These are phyloP conservation scores for Sebastes itinus DNA, from an alignment of 2,797 vertebrate genomes.

Conservation along the genomic window DNA sequence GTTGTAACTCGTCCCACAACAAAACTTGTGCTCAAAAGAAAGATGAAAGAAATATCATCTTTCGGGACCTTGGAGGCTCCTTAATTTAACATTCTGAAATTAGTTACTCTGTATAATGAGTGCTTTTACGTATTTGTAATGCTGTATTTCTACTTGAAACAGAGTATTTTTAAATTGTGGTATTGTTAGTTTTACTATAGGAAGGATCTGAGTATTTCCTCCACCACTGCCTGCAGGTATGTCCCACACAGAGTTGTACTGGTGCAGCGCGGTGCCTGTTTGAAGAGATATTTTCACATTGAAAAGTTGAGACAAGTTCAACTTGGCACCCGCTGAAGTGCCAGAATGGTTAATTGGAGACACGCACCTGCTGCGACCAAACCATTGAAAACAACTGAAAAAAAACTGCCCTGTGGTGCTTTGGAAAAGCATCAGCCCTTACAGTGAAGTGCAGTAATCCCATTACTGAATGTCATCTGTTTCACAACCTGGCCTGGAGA, in stretches of 20 bases:
- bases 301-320: neutral
- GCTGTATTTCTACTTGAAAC: neutral
- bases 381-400: neutral
- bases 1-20: no score
- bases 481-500: neutral
- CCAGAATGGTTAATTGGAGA: constrained; percentile 4
- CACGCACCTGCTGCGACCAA: neutral
- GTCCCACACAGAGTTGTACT: neutral
- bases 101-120: neutral
- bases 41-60: neutral
- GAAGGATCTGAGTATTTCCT: neutral
- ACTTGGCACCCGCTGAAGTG: neutral
- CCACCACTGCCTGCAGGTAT: neutral
- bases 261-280: neutral
- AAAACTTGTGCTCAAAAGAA: neutral
- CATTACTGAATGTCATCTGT: neutral
- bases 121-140: neutral
- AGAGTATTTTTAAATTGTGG: neutral
- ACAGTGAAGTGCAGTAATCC: neutral
- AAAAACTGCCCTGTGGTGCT: neutral
- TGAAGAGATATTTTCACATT: neutral
- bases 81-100: neutral
- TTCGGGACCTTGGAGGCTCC: neutral
- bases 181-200: neutral
- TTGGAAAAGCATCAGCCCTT: neutral